A percentile compares a stretch with the other conserved stretches of the same genome.
Conservation (phyloP, 2,113 vertebrate species). For the Lagopus muta region DNA sequence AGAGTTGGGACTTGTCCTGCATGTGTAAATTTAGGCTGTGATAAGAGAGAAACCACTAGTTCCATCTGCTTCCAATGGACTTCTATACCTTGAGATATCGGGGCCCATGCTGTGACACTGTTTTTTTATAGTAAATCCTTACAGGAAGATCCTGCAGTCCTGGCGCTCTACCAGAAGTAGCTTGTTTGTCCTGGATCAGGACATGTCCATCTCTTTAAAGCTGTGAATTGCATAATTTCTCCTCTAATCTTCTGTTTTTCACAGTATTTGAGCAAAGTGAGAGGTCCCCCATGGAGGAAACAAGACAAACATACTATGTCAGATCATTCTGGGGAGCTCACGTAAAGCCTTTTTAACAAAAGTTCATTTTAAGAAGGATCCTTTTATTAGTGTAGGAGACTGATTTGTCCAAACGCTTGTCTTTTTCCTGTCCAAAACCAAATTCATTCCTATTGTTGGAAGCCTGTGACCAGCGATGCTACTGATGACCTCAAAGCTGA, state of each 20-base stretch:
- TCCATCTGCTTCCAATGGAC: not conserved
- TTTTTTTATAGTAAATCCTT: not conserved
- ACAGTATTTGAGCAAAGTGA: not conserved
- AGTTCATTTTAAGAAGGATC: not conserved
- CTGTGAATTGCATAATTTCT: not conserved
- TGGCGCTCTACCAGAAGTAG: not conserved
- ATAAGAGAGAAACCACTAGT: not conserved
- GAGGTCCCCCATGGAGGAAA: not conserved
- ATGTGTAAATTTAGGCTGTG: not conserved
- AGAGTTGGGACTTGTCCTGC: not conserved
- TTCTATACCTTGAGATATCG: not conserved
- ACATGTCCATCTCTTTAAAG: not conserved
- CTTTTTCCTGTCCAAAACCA: not conserved
- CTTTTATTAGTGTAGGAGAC: not conserved
- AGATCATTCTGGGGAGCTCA: not conserved
- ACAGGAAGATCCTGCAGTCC: not conserved
- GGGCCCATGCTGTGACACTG: not conserved
- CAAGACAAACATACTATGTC: not conserved
- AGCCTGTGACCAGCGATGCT: not conserved
- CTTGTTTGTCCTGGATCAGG: not conserved
- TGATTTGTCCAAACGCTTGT: not conserved
- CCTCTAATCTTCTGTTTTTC: not conserved
- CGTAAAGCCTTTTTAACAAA: not conserved
- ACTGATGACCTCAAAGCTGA: not conserved
- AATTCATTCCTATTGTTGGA: not conserved